Evolutionary conservation across 2,888 invertebrate genomes (phyloP).

Genomic region (Drosophila koepferae): DNA sequence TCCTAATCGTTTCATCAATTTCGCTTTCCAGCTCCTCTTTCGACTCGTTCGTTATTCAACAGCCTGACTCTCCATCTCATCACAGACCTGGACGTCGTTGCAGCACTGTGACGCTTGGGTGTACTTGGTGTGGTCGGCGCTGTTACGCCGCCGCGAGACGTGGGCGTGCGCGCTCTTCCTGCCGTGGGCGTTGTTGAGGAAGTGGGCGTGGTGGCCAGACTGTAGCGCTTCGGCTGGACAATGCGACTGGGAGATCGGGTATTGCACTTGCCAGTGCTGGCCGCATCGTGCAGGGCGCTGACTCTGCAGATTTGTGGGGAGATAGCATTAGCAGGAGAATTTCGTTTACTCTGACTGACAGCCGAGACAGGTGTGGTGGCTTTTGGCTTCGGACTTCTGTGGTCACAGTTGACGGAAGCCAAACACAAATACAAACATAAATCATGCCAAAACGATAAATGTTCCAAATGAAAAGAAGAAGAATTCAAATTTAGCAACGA

Average conservation of each 20-base stretch:
- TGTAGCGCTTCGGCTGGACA: slow-evolving; percentile 84
- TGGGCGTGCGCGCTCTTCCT: slow-evolving; percentile 81
- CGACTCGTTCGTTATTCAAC: neutral
- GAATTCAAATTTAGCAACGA: slow-evolving; percentile 45
- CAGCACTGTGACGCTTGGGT: slow-evolving; percentile 82
- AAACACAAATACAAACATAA: slow-evolving; percentile 6
- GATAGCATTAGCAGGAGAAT: slow-evolving; percentile 69
- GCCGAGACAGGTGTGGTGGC: slow-evolving; percentile 62
- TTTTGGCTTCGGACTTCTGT: slow-evolving; percentile 62
- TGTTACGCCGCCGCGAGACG: slow-evolving; percentile 60
- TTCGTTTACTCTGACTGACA: slow-evolving; percentile 43
- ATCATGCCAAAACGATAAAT: slow-evolving; percentile 59
- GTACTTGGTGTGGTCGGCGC: slow-evolving; percentile 83
- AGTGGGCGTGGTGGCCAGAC: slow-evolving; percentile 66
- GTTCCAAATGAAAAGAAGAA: slow-evolving; percentile 34
- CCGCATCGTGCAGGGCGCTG: slow-evolving; percentile 73
- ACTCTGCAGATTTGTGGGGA: slow-evolving; percentile 82
- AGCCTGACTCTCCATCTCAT: neutral
- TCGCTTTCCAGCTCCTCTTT: neutral
- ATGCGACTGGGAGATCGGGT: slow-evolving; percentile 85
- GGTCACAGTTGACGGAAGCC: slow-evolving; percentile 14
- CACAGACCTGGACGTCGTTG: slow-evolving; percentile 83
- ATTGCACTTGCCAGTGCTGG: slow-evolving; percentile 60
- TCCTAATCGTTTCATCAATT: neutral
- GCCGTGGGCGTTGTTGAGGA: slow-evolving; percentile 62